Percentiles rank a stretch among this genome's conserved stretches.
These are phyloP conservation scores for Ceratina australensis DNA, from an alignment of 1,140 invertebrate genomes.

Conservation along the genomic window DNA sequence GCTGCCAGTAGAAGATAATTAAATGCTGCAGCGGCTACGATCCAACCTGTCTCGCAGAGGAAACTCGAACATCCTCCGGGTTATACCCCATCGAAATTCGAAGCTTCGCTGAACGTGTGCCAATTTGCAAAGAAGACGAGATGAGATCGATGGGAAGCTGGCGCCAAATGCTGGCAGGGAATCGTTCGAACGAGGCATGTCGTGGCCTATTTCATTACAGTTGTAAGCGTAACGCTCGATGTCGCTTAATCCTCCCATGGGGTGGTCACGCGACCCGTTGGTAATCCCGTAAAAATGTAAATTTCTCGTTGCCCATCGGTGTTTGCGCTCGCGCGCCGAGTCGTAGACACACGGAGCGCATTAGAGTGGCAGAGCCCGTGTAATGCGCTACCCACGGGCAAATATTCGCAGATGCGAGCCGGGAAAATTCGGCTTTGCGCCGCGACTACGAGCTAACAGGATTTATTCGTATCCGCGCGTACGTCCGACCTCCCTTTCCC, in stretches of 20 bases:
- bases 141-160: too few species aligned
- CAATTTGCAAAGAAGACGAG: too few species aligned
- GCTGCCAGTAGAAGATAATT: conserved; percentile 22
- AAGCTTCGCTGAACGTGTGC: too few species aligned
- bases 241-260: conserved; percentile 55
- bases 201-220: conserved; percentile 56
- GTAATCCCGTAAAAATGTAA: conserved; percentile 69
- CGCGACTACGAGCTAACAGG: conserved; percentile 61
- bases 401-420: conserved; percentile 68
- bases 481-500: conserved; percentile 34
- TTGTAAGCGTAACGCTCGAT: conserved; percentile 61
- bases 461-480: conserved; percentile 66
- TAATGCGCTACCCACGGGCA: conserved; percentile 62
- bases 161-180: not conserved
- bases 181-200: not conserved
- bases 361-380: conserved; percentile 37
- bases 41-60: conserved; percentile 18
- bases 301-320: conserved; percentile 25
- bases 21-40: conserved; percentile 43
- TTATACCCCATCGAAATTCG: too few species aligned
- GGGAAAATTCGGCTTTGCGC: conserved; percentile 65
- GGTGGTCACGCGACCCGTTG: conserved; percentile 14
- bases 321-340: conserved; percentile 30
- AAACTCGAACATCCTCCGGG: too few species aligned
- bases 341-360: conserved; percentile 24